Base-by-base conservation (phyloP, 37 sponge, comb jelly and placozoan genomes). In the Haliclona indistincta region DNA sequence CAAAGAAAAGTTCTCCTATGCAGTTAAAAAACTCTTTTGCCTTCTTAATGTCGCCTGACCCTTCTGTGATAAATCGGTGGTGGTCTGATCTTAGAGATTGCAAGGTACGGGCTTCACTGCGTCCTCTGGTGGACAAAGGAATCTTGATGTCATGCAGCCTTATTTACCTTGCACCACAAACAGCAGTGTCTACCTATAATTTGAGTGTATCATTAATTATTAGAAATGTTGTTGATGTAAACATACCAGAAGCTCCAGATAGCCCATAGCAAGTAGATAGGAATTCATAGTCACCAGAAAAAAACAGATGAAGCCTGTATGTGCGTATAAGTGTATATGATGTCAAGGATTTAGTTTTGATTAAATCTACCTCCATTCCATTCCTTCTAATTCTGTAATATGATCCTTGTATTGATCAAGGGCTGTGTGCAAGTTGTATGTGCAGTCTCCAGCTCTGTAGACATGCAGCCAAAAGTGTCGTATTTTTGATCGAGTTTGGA, bases 251-350 rank as follows among this genome's bases (percentile, higher is more conserved):
- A 7, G 74, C 74, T 26, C 82, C 82, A 28, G 82, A 64, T 4
- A 81, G 26, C 3, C 82, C 82, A 81, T 66, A 73, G 1, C 64
- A 52, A 23, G 22, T 47, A 36, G 54, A 37, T 8, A 73, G 36
- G 23, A 81, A 73, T 67, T 81, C 67, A 43, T 66, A 73, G 39
- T 81, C 82, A 38, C 82, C 82, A 52, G 34, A 66, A 8, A 81
- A 13, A 32, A 81, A 73, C 2, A 81, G 28, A 19, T 47, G 42
- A 26, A 70, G 26, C 3, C 2, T 70, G 17, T 79, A 68, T 10
- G 22, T 70, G 3, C 71, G 68, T 39, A n/a, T n/a, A n/a, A n/a
- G 62, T 34, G 33, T 34, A 34, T 60, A 11, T 34, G 62, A 5
- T 60, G 30, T 60, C 33, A 32, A 32, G 4, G 28, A 29, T 4